phyloP scores from a whole-genome alignment of 2,113 vertebrate genomes.

The Sakesphorus luctuosus region DNA sequence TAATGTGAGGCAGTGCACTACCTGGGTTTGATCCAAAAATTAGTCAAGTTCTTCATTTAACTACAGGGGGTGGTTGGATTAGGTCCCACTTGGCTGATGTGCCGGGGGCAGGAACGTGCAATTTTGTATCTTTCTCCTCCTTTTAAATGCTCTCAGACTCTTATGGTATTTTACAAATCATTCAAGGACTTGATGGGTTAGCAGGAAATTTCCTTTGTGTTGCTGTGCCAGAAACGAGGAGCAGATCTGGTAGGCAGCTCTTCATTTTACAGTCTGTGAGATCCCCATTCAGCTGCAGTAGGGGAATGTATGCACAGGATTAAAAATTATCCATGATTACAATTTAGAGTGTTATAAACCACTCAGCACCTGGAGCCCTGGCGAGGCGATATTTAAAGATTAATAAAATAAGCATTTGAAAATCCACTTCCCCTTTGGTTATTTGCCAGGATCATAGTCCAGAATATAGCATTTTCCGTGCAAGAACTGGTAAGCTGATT shows the following conservation, averaged over 20 bases:
- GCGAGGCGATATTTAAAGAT: slow-evolving; percentile 43
- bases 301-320: slow-evolving; percentile 48
- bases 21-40: slow-evolving; percentile 67
- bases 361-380: slow-evolving; percentile 63
- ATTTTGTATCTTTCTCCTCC: slow-evolving; percentile 50
- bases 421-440: slow-evolving; percentile 68
- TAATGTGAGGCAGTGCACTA: slow-evolving; percentile 27
- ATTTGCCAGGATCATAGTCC: slow-evolving; percentile 59
- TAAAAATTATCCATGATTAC: slow-evolving; percentile 67
- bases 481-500: slow-evolving; percentile 59
- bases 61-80: slow-evolving; percentile 63
- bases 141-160: slow-evolving; percentile 46
- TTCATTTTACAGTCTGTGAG: slow-evolving; percentile 1
- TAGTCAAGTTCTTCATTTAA: slow-evolving; percentile 65
- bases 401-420: slow-evolving; percentile 70
- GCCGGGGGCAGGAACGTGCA: slow-evolving; percentile 35
- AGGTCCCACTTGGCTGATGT: slow-evolving; percentile 56
- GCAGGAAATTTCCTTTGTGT: slow-evolving; percentile 56
- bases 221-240: slow-evolving; percentile 18
- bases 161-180: slow-evolving; percentile 48
- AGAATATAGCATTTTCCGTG: slow-evolving; percentile 24
- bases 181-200: slow-evolving; percentile 43
- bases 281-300: slow-evolving; percentile 26
- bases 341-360: slow-evolving; percentile 69
- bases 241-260: slow-evolving; percentile 29